These are phyloP conservation scores for Dicerorhinus sumatrensis DNA, from an alignment of 2,113 vertebrate species.

Conservation along the genomic window DNA sequence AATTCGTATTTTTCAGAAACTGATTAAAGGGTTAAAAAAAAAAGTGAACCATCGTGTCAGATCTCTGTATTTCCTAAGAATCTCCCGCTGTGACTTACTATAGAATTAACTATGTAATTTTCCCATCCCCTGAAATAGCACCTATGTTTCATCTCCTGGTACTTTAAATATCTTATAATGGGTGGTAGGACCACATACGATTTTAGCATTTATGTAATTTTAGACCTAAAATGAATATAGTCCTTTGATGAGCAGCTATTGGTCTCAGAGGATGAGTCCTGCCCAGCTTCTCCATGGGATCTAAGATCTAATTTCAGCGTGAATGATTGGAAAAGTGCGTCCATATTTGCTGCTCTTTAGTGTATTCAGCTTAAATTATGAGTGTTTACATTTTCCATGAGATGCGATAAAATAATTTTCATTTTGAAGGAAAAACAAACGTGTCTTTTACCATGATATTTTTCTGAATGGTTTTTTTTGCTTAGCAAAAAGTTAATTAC, in stretches of 20 bases:
- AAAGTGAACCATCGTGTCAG: background rate
- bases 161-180: constrained; percentile 23
- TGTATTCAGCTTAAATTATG: background rate
- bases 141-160: background rate
- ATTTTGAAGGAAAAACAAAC: constrained; percentile 11
- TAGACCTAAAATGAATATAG: background rate
- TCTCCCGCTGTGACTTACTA: background rate
- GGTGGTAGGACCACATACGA: background rate
- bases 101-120: background rate
- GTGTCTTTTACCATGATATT: background rate
- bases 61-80: constrained; percentile 3
- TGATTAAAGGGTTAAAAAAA: background rate
- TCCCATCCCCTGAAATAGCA: background rate
- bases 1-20: background rate
- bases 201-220: constrained; percentile 37
- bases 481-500: background rate
- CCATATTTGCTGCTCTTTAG: background rate
- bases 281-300: background rate
- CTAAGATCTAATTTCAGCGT: background rate
- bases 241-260: background rate
- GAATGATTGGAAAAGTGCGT: background rate
- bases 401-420: background rate
- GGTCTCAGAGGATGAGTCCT: background rate
- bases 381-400: background rate
- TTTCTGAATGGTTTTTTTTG: background rate